Evolutionary conservation across 2,888 invertebrate genomes (phyloP).

Genomic region (Lepidocyrtinus sp.): DNA sequence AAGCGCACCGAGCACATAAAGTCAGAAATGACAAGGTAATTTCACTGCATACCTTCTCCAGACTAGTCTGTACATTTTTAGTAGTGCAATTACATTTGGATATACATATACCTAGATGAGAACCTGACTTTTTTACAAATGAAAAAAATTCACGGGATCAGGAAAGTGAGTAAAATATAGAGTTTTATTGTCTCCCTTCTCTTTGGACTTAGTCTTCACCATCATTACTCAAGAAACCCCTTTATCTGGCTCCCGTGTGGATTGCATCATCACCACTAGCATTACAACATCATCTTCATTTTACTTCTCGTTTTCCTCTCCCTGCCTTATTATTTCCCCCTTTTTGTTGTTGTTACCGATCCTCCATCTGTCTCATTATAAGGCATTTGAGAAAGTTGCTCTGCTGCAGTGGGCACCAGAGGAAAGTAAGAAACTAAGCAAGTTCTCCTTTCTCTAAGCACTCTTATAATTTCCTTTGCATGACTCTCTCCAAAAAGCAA

Average conservation of each 20-base stretch:
- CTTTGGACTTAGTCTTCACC: constrained; percentile 34
- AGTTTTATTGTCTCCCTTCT: constrained; percentile 8
- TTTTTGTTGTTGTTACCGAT: constrained; percentile 27
- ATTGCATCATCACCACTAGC: constrained; percentile 48
- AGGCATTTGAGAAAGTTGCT: constrained; percentile 7
- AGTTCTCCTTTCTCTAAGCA: constrained; percentile 2
- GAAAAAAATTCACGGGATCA: not conserved
- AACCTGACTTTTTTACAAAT: constrained; percentile 18
- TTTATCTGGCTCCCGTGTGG: constrained; percentile 55
- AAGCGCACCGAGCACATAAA: not conserved
- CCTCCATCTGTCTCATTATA: constrained; percentile 24
- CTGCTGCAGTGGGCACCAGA: constrained; percentile 1
- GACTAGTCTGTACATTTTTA: constrained; percentile 5
- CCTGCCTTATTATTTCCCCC: constrained; percentile 24
- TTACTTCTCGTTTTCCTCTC: constrained; percentile 11
- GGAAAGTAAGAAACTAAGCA: not conserved
- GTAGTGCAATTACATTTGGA: not conserved
- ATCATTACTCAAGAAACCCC: constrained; percentile 37
- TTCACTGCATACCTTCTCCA: not conserved
- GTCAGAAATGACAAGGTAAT: constrained; percentile 15
- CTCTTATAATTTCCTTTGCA: constrained; percentile 12
- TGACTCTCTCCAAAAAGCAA: constrained; percentile 23
- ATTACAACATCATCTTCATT: constrained; percentile 45
- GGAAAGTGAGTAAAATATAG: constrained; percentile 3
- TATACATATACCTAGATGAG: constrained; percentile 9